Base-by-base conservation (phyloP, 2,113 vertebrate species). In the Mustelus asterias region DNA sequence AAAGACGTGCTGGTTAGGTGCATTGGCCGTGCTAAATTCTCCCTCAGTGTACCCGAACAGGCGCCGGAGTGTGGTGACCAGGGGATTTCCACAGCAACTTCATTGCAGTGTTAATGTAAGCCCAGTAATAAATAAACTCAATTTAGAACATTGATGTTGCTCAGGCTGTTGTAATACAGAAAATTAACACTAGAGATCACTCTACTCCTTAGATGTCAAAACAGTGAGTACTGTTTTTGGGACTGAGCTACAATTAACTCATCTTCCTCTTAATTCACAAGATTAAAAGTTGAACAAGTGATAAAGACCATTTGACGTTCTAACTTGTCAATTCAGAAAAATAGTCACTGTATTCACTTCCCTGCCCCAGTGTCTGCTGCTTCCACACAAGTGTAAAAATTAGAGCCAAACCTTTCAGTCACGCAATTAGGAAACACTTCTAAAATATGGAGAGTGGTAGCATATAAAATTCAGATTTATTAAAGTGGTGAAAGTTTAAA, bases 111-210 rank as follows among this genome's bases (percentile, higher is more conserved):
- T 54, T 54, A 54, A 3, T 54, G 48, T 54, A 54, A 54, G 48
- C 3, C 48, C 48, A 54, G 48, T 54, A 54, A 54, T 54, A 54
- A 54, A 54, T 54, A 54, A 54, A 54, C 41, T 83, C 37, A 41
- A 7, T 83, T 80, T n/a, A n/a, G 14, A 37, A 4, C 33, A 63
- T 63, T n/a, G 1, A 54, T n/a, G 18, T 29, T 37, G 89, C 89
- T 33, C 60, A 65, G 58, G 65, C 67, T 29, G 14, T 44, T 95
- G 69, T 44, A 95, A 54, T 95, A 14, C 63, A 54, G 26, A 54
- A 26, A 48, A 95, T 95, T 67, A 95, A 8, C 94, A 54, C 69
- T 54, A 72, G 94, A 95, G 44, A 26, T 48, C 94, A 95, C 41
- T 48, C 44, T 69, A 72, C 93, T 14, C 11, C 63, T 72, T n/a